These are phyloP conservation scores for Drosophila carrolli DNA, from an alignment of 1,140 invertebrate genomes.

Conservation along the genomic window DNA sequence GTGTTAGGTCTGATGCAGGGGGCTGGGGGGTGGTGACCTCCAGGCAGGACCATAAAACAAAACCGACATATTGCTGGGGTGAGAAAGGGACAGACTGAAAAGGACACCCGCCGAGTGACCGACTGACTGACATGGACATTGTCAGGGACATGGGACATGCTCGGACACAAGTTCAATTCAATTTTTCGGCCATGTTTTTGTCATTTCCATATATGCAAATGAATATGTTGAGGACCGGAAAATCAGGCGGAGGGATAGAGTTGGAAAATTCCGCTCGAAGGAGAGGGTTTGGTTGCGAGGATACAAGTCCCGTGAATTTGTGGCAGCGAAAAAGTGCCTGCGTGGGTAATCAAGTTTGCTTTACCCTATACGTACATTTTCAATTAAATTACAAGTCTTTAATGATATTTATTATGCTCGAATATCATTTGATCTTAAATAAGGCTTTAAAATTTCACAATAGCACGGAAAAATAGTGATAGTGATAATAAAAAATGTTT, in stretches of 20 bases:
- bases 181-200: slow-evolving; percentile 81
- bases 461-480: too few species aligned
- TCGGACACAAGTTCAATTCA: slow-evolving; percentile 77
- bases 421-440: background rate
- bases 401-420: too few species aligned
- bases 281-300: slow-evolving; percentile 2
- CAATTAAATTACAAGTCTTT: too few species aligned
- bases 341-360: slow-evolving; percentile 5
- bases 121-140: slow-evolving; percentile 37
- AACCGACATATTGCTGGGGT: slow-evolving; percentile 44
- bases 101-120: slow-evolving; percentile 49
- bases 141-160: slow-evolving; percentile 47
- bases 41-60: slow-evolving; percentile 59
- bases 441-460: background rate
- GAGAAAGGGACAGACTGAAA: slow-evolving; percentile 10
- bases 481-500: too few species aligned
- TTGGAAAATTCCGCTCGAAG: background rate
- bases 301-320: slow-evolving; percentile 3
- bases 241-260: slow-evolving; percentile 41
- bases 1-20: slow-evolving; percentile 59
- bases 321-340: background rate
- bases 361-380: background rate
- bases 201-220: slow-evolving; percentile 81
- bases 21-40: slow-evolving; percentile 27
- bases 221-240: slow-evolving; percentile 73